These are phyloP conservation scores for Montipora efflorescens DNA, from an alignment of 64 coral and sea anemone species.

Conservation along the genomic window DNA sequence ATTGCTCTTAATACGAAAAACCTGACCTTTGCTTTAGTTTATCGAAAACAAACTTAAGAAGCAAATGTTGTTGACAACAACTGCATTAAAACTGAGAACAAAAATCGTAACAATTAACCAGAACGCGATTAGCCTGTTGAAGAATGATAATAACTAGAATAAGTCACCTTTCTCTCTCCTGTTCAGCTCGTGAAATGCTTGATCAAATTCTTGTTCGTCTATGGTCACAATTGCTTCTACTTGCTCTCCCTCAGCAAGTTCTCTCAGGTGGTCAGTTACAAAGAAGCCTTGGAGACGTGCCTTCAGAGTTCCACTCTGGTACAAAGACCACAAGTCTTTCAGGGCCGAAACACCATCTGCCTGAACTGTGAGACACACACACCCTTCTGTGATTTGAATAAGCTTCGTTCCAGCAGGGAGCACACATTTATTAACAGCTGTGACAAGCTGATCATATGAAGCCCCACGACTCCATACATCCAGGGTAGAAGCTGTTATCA, in stretches of 20 bases:
- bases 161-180: not conserved
- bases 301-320: not conserved
- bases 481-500: slow-evolving; percentile 1
- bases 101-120: too few species aligned
- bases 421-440: not conserved
- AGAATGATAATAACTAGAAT: too few species aligned
- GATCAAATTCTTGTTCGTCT: not conserved
- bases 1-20: too few species aligned
- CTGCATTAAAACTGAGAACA: too few species aligned
- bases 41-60: too few species aligned
- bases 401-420: not conserved
- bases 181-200: not conserved
- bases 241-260: not conserved
- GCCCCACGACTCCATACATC: slow-evolving; percentile 21
- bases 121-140: too few species aligned
- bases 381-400: not conserved
- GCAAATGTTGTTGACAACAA: too few species aligned
- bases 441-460: slow-evolving; percentile 1
- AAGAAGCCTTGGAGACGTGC: not conserved
- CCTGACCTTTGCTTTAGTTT: too few species aligned
- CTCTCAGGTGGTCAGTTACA: not conserved
- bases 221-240: slow-evolving; percentile 19
- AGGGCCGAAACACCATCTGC: not conserved
- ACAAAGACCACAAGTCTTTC: not conserved
- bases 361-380: not conserved